Percentiles rank a stretch among this genome's conserved stretches.
Conservation (phyloP, 2,113 vertebrate genomes). For the Cervus canadensis region DNA sequence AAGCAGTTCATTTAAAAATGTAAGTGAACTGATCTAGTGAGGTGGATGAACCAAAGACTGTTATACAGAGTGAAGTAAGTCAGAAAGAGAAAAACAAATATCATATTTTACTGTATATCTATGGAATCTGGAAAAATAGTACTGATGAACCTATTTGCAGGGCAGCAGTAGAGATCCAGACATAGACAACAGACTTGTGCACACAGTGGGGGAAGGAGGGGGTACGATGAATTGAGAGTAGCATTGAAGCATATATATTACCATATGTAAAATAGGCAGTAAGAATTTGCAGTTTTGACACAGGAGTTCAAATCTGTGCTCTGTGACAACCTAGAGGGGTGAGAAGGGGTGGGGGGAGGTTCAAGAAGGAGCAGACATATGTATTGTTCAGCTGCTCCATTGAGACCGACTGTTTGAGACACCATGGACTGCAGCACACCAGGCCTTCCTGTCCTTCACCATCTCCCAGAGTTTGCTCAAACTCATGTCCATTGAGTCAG, state of each 20-base stretch:
- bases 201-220: neutral
- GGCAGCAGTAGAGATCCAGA: neutral
- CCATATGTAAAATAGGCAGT: neutral
- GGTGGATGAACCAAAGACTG: neutral
- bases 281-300: neutral
- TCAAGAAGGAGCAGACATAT: neutral
- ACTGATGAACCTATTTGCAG: neutral
- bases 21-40: neutral
- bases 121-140: neutral
- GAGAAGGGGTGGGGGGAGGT: neutral
- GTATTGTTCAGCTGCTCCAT: neutral
- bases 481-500: neutral
- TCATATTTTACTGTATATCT: neutral
- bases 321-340: neutral
- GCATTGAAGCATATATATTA: neutral
- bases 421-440: neutral
- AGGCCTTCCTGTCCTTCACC: neutral
- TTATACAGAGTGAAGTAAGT: neutral
- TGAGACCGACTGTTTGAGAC: accelerated
- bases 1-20: neutral
- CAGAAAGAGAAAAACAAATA: neutral
- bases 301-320: neutral
- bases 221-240: neutral
- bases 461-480: neutral
- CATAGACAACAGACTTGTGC: neutral